Conservation (phyloP, 2,113 vertebrate genomes). For the Pachyramphus minor region DNA sequence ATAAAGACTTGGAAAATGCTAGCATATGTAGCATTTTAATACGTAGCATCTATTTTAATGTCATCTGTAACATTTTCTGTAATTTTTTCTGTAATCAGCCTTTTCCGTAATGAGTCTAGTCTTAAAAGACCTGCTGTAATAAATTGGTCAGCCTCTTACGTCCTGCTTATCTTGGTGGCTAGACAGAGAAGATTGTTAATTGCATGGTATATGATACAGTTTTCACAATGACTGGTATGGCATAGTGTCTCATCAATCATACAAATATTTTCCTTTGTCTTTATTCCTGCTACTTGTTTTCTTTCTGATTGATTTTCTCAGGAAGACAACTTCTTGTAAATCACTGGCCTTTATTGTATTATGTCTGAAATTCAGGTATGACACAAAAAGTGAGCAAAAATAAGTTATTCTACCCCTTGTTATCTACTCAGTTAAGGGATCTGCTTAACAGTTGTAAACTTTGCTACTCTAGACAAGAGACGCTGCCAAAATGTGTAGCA, state of each 20-base stretch:
- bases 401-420: slow-evolving; percentile 18
- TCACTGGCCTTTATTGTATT: background rate
- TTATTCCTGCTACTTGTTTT: slow-evolving; percentile 62
- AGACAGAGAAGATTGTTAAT: slow-evolving; percentile 53
- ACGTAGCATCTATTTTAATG: slow-evolving; percentile 71
- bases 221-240: slow-evolving; percentile 27
- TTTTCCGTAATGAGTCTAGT: slow-evolving; percentile 61
- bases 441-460: slow-evolving; percentile 14
- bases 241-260: slow-evolving; percentile 20
- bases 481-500: background rate
- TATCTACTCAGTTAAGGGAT: slow-evolving; percentile 21
- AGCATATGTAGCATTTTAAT: slow-evolving; percentile 50
- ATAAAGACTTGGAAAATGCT: slow-evolving; percentile 54
- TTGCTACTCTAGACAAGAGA: slow-evolving; percentile 3
- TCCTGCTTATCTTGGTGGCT: slow-evolving; percentile 53
- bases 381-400: slow-evolving; percentile 35
- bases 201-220: background rate
- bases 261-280: slow-evolving; percentile 52
- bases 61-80: slow-evolving; percentile 56
- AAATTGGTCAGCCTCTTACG: slow-evolving; percentile 68
- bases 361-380: slow-evolving; percentile 21
- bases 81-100: slow-evolving; percentile 57
- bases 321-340: background rate
- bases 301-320: slow-evolving; percentile 29
- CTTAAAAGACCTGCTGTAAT: slow-evolving; percentile 66